Base-by-base conservation (phyloP, 2,113 vertebrate genomes). In the Brienomyrus brachyistius region DNA sequence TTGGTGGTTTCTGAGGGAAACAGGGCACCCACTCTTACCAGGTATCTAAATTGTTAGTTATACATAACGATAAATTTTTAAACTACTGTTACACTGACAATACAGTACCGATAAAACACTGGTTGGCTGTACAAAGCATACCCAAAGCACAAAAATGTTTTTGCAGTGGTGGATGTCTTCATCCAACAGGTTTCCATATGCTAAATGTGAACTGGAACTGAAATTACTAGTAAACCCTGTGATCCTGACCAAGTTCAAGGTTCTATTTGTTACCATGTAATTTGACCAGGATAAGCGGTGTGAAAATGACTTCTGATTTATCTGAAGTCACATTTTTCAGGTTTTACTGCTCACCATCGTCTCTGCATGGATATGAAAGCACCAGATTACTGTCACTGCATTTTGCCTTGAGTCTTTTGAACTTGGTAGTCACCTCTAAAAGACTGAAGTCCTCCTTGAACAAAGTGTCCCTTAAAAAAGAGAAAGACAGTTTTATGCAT, bases 381-480 rank as follows among this genome's bases (percentile, higher is more conserved):
- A 96, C 92, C 88, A 97, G 89, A 90, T 93, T 95, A 91, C 90
- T 91, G 66, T 95, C 93, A 56, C 92, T 91, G 43, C 93, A 59
- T 56, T 88, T 90, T 0, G 51, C 91, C 54, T 94, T 94, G 13
- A 95, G 85, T 2, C 93, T 89, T 59, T 84, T 90, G 90, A 96
- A 96, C 83, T 50, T 94, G 62, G 91, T 59, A 2, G 90, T 90
- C 0, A 96, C 92, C 89, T 90, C 52, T 2, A 59, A 50, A n/a
- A 97, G 94, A 90, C 96, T 96, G 87, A 97, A 97, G 56, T 97
- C 96, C 80, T 96, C 96, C 92, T 93, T 95, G 92, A 97, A 97
- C 27, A 97, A 94, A 0, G 96, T 97, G 91, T 97, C 96, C 0
- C 96, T 97, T 92, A 88, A 86, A 90, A 90, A 91, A 56, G 23